These are phyloP conservation scores for Copidosoma floridanum DNA, from an alignment of 1,140 invertebrate species.

Conservation along the genomic window DNA sequence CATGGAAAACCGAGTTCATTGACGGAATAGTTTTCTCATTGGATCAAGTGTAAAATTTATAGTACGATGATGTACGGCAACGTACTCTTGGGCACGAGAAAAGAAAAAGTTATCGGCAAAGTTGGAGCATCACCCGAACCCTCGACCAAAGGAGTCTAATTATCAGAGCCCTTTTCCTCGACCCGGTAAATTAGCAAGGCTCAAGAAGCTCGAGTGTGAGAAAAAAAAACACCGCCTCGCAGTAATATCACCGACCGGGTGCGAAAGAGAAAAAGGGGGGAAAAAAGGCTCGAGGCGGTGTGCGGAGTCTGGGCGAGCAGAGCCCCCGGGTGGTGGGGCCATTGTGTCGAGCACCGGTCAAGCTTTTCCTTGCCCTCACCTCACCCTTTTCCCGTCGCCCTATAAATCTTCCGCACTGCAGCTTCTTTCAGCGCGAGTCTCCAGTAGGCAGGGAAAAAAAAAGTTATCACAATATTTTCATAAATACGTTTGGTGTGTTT, in stretches of 20 bases:
- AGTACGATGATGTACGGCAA: background rate
- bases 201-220: no score
- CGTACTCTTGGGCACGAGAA: no score
- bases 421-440: background rate
- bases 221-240: no score
- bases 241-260: no score
- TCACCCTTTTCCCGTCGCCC: background rate
- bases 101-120: no score
- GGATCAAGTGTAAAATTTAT: background rate
- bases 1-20: no score
- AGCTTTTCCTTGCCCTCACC: background rate
- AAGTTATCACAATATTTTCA: conserved; percentile 56
- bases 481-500: conserved; percentile 53
- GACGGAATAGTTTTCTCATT: no score
- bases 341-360: background rate
- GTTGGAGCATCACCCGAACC: no score
- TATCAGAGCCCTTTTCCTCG: background rate
- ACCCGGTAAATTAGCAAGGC: background rate
- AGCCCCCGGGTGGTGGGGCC: no score
- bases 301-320: background rate
- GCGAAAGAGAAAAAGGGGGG: no score
- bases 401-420: conserved; percentile 26
- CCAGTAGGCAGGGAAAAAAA: no score
- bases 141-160: no score
- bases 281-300: background rate